Evolutionary conservation across 2,797 vertebrate species (phyloP).

Genomic region (Paramormyrops hopkinsi): DNA sequence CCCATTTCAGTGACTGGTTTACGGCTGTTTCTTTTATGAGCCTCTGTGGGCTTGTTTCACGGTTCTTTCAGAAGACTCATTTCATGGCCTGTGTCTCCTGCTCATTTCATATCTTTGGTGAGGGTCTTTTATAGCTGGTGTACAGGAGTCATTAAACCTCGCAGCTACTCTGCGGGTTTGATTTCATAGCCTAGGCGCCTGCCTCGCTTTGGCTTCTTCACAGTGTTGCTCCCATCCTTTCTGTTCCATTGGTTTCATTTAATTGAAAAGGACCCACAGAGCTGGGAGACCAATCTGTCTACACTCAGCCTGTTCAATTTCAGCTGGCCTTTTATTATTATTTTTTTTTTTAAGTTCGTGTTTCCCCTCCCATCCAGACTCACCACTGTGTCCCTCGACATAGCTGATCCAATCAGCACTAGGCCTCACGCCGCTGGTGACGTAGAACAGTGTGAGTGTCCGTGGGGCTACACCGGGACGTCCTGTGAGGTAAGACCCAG

Average conservation of each 20-base stretch:
- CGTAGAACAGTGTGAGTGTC: conserved; percentile 86
- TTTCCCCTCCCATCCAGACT: conserved; percentile 56
- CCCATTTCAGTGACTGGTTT: conserved; percentile 6
- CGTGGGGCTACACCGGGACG: conserved; percentile 80
- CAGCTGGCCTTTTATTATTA: not conserved
- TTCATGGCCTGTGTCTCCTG: conserved; percentile 10
- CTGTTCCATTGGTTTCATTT: conserved; percentile 7
- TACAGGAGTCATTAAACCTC: conserved; percentile 12
- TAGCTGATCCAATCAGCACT: conserved; percentile 57
- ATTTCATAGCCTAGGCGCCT: not conserved
- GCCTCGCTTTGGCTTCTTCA: not conserved
- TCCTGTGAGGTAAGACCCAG: conserved; percentile 81
- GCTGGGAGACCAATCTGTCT: not conserved
- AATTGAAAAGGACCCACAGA: not conserved
- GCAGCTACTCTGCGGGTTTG: not conserved
- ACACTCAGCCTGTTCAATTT: not conserved
- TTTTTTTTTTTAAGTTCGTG: not conserved
- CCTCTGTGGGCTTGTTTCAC: not conserved
- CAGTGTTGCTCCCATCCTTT: not conserved
- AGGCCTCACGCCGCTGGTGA: conserved; percentile 56
- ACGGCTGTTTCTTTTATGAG: not conserved
- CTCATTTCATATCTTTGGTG: conserved; percentile 1
- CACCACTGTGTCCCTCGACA: conserved; percentile 68
- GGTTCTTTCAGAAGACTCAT: conserved; percentile 4
- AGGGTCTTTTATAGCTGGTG: conserved; percentile 1